Conservation (phyloP, 2,888 invertebrate species). For the Epinotia brunnichana region DNA sequence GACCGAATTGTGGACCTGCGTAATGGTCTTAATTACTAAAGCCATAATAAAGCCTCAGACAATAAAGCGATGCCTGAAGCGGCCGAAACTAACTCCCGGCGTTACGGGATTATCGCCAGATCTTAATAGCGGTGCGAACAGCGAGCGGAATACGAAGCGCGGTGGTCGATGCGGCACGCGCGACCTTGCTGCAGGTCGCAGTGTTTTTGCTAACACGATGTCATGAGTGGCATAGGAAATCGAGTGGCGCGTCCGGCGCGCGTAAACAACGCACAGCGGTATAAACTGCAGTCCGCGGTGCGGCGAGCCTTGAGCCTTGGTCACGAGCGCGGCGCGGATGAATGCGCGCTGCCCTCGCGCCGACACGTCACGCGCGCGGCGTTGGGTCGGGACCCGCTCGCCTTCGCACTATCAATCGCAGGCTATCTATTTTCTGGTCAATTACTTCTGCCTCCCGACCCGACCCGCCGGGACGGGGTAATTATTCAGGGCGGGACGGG, state of each 20-base stretch:
- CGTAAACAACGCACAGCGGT: background rate
- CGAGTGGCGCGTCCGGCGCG: background rate
- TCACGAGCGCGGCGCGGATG: conserved; percentile 13
- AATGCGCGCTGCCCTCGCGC: conserved; percentile 14
- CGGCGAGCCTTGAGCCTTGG: background rate
- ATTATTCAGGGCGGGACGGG: conserved; percentile 22
- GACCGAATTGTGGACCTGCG: background rate
- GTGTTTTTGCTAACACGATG: background rate
- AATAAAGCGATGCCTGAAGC: conserved; percentile 6
- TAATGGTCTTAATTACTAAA: conserved; percentile 1
- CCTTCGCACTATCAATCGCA: conserved; percentile 26
- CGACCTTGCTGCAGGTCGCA: conserved; percentile 11
- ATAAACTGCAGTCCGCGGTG: background rate
- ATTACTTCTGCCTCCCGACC: conserved; percentile 11
- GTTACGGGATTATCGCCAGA: conserved; percentile 37
- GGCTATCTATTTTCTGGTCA: conserved; percentile 27
- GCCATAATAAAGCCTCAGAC: conserved; percentile 10
- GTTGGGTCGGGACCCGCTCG: conserved; percentile 23
- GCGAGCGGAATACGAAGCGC: conserved; percentile 27
- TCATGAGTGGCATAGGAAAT: conserved; percentile 2
- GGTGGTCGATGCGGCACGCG: conserved; percentile 14
- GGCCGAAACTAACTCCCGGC: conserved; percentile 8
- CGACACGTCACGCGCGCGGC: background rate
- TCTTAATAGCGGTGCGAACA: conserved; percentile 32
- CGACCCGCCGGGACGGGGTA: conserved; percentile 11